Evolutionary conservation across 2,797 vertebrate species (phyloP), one percentile per base, ranked within the genome.

Genomic region (Somateria mollissima): DNA sequence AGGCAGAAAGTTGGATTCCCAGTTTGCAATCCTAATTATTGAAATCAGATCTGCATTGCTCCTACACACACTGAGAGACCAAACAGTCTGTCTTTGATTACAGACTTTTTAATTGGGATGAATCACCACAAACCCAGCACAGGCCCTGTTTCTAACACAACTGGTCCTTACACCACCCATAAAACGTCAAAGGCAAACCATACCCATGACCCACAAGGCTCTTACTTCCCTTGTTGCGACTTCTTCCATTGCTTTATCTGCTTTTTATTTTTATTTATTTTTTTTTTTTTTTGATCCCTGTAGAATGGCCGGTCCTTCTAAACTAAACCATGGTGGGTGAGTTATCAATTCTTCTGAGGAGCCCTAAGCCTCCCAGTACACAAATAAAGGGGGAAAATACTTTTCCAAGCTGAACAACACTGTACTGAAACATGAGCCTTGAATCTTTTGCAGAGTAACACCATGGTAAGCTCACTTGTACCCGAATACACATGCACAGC

Each of bases 361-460:
- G 6, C 8, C n/a, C 37, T 9, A 34, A 24, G 20, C 37, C 20
- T 67, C 39, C 41, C 11, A 5, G 37, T 30, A 6, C 4, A 12
- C 18, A 28, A 82, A 51, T 17, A 57, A 77, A 0, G 7, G 25
- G 61, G n/a, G 47, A 43, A 58, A 64, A 78, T 5, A 6, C 41
- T 8, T 14, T 25, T 74, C n/a, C 61, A 62, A n/a, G 39, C 36
- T 36, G 34, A 66, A 60, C 39, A 22, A 27, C 8, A 2, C 41
- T 24, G 22, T 8, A 24, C 24, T 10, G 22, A 22, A 75, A 51
- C 17, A 5, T 15, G 5, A 36, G 74, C 16, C 32, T 12, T 0
- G 0, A 17, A 53, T 64, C 57, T 43, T 47, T 20, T 0, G 0
- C 32, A 49, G 21, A 13, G 54, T 54, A 49, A 4, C 8, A 24